Conservation (phyloP, 2,797 vertebrate species). For the Coregonus suidteri region DNA sequence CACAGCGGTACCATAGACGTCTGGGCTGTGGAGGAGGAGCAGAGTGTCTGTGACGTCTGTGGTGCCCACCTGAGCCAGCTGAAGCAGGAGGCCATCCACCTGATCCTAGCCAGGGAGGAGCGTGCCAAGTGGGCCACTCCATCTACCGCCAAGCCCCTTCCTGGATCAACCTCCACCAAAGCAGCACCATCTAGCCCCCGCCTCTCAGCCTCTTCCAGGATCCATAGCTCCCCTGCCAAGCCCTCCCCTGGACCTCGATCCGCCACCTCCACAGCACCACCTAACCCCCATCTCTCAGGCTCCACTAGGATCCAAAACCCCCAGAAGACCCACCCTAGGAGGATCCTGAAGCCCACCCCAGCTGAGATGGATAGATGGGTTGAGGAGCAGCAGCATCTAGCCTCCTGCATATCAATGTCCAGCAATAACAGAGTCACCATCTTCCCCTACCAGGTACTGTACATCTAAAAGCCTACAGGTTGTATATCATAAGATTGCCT, state of each 20-base stretch:
- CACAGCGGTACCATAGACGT: conserved; percentile 84
- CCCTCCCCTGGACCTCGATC: conserved; percentile 72
- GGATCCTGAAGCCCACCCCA: conserved; percentile 81
- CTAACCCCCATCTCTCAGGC: conserved; percentile 67
- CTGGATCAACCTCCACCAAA: conserved; percentile 65
- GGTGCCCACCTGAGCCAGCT: conserved; percentile 87
- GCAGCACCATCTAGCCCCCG: conserved; percentile 25
- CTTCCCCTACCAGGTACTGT: conserved; percentile 80
- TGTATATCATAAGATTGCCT: conserved; percentile 35
- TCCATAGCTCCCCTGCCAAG: conserved; percentile 54
- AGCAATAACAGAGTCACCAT: conserved; percentile 82
- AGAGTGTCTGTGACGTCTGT: conserved; percentile 84
- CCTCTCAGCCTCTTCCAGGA: neutral
- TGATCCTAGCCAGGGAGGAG: conserved; percentile 88
- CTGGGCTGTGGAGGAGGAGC: conserved; percentile 85
- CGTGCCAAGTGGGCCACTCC: conserved; percentile 80
- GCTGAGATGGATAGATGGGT: conserved; percentile 81
- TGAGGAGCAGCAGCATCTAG: conserved; percentile 90
- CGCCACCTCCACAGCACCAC: conserved; percentile 12
- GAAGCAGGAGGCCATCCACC: conserved; percentile 92
- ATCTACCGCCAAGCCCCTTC: conserved; percentile 60
- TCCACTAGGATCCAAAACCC: conserved; percentile 81
- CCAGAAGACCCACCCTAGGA: conserved; percentile 76
- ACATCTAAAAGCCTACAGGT: conserved; percentile 55
- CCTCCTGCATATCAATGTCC: conserved; percentile 78